Percentiles rank a stretch among this genome's conserved stretches.
These are phyloP conservation scores for Phasia obesa DNA, from an alignment of 2,888 invertebrate genomes.

Conservation along the genomic window DNA sequence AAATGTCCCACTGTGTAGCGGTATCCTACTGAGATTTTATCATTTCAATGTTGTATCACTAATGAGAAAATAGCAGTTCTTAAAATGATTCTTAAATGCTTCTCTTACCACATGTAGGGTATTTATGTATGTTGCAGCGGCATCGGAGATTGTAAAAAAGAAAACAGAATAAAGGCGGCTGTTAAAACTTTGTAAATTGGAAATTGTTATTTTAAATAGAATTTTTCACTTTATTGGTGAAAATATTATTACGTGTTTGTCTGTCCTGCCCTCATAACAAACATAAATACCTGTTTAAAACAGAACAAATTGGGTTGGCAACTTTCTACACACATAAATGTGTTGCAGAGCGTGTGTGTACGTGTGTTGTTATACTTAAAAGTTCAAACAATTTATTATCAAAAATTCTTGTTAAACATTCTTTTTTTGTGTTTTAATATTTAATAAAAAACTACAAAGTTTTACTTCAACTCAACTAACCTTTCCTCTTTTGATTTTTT, in stretches of 20 bases:
- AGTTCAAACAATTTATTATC: constrained; percentile 61
- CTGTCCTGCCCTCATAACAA: constrained; percentile 11
- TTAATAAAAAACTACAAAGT: constrained; percentile 38
- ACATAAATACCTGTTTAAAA: background rate
- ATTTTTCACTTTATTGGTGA: constrained; percentile 43
- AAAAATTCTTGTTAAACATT: constrained; percentile 37
- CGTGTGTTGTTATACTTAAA: constrained; percentile 26
- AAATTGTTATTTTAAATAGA: constrained; percentile 42
- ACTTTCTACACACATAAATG: constrained; percentile 3
- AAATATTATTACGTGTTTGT: constrained; percentile 55
- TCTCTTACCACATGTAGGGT: constrained; percentile 23
- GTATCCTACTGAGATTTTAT: too few species aligned
- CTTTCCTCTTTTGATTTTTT: background rate
- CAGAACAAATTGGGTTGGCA: background rate
- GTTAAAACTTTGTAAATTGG: constrained; percentile 58
- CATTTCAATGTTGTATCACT: too few species aligned
- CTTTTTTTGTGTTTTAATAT: constrained; percentile 28
- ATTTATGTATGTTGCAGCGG: constrained; percentile 8
- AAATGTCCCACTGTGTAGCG: too few species aligned
- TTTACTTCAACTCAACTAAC: constrained; percentile 21
- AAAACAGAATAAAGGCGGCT: constrained; percentile 32
- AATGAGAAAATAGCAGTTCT: too few species aligned
- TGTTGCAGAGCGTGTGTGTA: constrained; percentile 14
- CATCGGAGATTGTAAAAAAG: background rate
- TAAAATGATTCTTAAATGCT: background rate